Conservation (phyloP, 2,113 vertebrate genomes). For the Xenus cinereus region DNA sequence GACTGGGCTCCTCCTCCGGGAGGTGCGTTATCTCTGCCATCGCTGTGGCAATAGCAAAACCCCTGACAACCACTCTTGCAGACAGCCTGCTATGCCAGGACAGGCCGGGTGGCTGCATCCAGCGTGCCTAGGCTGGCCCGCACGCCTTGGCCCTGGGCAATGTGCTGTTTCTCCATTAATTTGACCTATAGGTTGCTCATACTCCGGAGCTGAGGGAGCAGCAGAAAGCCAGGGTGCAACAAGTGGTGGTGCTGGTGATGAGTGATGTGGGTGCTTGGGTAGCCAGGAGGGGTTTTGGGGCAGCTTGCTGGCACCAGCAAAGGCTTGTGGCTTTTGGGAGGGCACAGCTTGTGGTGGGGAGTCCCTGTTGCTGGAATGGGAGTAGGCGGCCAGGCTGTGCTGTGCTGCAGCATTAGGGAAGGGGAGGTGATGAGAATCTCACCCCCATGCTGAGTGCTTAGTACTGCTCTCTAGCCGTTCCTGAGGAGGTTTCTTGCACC, state of each 20-base stretch:
- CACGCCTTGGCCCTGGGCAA: neutral
- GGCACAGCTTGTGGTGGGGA: neutral
- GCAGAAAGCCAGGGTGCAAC: neutral
- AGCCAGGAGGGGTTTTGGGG: neutral
- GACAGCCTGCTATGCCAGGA: neutral
- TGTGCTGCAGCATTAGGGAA: neutral
- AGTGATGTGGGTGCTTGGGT: neutral
- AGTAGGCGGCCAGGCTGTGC: neutral
- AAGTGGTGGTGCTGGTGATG: accelerated
- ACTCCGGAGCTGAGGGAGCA: neutral
- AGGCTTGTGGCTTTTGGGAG: neutral
- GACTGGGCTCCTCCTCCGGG: accelerated
- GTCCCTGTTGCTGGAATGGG: neutral
- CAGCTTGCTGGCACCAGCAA: neutral
- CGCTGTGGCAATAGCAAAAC: neutral
- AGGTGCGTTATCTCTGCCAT: neutral
- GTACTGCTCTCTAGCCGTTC: neutral
- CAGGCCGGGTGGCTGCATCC: accelerated
- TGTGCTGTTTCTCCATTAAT: accelerated
- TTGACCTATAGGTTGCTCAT: neutral
- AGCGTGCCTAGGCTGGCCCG: neutral
- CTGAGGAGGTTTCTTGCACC: neutral
- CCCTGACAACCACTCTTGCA: neutral
- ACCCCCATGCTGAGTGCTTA: accelerated
- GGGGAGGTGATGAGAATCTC: neutral